Conservation (phyloP, 2,888 invertebrate genomes). For the Coelinius sp. region DNA sequence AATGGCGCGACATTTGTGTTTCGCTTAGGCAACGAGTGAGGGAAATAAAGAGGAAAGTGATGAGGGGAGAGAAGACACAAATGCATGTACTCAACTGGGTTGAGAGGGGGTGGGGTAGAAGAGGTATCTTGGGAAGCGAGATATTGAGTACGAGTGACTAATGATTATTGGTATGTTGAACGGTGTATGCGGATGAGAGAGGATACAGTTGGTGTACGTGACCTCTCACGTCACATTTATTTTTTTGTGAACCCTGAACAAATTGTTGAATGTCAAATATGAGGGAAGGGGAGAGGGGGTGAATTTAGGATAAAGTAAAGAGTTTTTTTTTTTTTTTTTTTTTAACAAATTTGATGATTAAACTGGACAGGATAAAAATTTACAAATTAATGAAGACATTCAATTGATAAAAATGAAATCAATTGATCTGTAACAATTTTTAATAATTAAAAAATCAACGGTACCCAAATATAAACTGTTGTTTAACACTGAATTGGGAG, state of each 20-base stretch:
- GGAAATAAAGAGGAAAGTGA: constrained; percentile 20
- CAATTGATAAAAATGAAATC: no score
- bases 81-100: constrained; percentile 7
- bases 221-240: constrained; percentile 8
- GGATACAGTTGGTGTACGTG: constrained; percentile 25
- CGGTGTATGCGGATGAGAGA: constrained; percentile 8
- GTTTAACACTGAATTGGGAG: no score
- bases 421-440: no score
- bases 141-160: constrained; percentile 40
- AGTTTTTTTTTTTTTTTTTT: no score
- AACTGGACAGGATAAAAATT: no score
- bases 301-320: neutral
- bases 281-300: neutral
- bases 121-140: constrained; percentile 12
- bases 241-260: neutral
- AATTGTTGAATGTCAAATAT: constrained; percentile 16
- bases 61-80: constrained; percentile 14
- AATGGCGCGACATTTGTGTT: constrained; percentile 35
- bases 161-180: constrained; percentile 35
- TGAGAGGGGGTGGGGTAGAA: neutral
- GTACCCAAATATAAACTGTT: no score
- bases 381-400: no score
- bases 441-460: no score
- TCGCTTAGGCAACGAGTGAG: constrained; percentile 21
- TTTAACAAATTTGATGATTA: no score